A percentile compares a stretch with the other conserved stretches of the same genome.
Evolutionary conservation across 2,113 vertebrate species (phyloP).

Genomic region (Herpetotheres cachinnans): DNA sequence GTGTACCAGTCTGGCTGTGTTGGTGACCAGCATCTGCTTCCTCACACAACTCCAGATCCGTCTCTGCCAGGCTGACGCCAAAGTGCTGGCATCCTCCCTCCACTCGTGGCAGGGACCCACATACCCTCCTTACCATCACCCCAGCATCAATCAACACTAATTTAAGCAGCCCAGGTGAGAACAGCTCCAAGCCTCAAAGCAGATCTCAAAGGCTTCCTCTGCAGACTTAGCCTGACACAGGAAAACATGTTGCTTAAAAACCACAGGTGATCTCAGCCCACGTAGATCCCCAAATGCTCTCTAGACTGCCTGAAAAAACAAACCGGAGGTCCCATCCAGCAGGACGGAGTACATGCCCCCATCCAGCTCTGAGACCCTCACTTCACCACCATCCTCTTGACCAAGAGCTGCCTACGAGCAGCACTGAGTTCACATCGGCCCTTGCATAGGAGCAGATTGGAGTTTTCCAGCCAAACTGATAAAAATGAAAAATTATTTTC

Average conservation of each 20-base stretch:
- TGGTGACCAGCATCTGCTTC: neutral
- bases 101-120: neutral
- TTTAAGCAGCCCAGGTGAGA: neutral
- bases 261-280: neutral
- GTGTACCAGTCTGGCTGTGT: neutral
- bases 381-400: neutral
- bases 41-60: neutral
- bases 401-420: neutral
- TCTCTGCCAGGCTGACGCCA: neutral
- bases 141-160: neutral
- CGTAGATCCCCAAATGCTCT: neutral
- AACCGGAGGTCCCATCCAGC: neutral
- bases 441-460: neutral
- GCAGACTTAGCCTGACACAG: neutral
- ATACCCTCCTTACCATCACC: neutral
- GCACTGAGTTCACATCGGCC: neutral
- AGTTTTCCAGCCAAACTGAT: conserved; percentile 20
- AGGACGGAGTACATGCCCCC: neutral
- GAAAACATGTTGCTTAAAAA: neutral
- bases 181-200: neutral
- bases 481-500: conserved; percentile 16
- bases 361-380: fast-evolving
- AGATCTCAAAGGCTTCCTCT: neutral
- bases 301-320: neutral
- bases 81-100: neutral